Percentiles rank a stretch among this genome's conserved stretches.
These are phyloP conservation scores for Melanotaenia duboulayi DNA, from an alignment of 2,113 vertebrate species.

Conservation along the genomic window DNA sequence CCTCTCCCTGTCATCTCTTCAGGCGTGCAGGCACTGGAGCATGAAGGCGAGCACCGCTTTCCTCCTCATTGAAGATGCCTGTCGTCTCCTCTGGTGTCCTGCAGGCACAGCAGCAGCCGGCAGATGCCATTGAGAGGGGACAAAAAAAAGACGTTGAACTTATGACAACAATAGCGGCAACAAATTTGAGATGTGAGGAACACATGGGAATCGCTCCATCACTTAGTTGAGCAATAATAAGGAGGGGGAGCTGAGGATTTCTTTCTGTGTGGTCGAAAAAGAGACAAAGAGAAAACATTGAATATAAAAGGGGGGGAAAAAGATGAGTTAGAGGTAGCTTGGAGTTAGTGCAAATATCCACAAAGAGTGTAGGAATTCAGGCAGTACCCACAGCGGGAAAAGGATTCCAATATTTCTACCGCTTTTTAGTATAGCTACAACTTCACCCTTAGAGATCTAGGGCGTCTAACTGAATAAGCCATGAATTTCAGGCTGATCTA, in stretches of 20 bases:
- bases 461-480: constrained; percentile 60
- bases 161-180: constrained; percentile 53
- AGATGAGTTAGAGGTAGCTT: constrained; percentile 4
- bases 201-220: constrained; percentile 48
- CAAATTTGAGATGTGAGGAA: constrained; percentile 49
- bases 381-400: constrained; percentile 26
- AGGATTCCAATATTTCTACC: constrained; percentile 31
- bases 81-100: constrained; percentile 65
- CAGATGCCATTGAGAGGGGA: constrained; percentile 51
- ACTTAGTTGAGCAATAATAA: constrained; percentile 53
- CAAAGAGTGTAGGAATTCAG: constrained; percentile 5
- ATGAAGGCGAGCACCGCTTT: constrained; percentile 58
- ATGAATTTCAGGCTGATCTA: constrained; percentile 55
- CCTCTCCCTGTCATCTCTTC: constrained; percentile 72
- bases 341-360: constrained; percentile 27
- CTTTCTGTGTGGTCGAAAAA: constrained; percentile 9
- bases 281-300: constrained; percentile 11
- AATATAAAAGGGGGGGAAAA: constrained; percentile 16
- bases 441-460: constrained; percentile 39
- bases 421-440: constrained; percentile 28
- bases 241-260: background rate
- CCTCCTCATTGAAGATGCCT: constrained; percentile 71
- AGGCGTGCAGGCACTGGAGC: constrained; percentile 67
- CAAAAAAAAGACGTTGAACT: constrained; percentile 56
- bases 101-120: constrained; percentile 64